Percentiles rank a stretch among this genome's conserved stretches.
Conservation (phyloP, 2,113 vertebrate species). For the Noturus placidus region DNA sequence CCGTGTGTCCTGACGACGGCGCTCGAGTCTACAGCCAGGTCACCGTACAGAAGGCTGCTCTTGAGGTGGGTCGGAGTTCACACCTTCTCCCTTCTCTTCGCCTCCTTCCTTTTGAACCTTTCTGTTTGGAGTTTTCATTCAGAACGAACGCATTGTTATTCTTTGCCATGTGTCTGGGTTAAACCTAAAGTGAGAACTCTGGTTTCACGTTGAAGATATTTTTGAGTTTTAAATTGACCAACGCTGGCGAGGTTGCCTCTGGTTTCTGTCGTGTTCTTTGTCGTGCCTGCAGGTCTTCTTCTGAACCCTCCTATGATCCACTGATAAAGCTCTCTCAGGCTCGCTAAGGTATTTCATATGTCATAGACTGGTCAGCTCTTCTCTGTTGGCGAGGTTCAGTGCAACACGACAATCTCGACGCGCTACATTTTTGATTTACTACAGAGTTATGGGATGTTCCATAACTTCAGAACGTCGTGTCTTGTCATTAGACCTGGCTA, state of each 20-base stretch:
- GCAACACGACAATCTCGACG: not conserved
- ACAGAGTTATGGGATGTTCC: not conserved
- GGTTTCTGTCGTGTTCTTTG: conserved; percentile 64
- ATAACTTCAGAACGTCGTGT: not conserved
- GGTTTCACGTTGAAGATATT: not conserved
- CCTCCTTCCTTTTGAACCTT: not conserved
- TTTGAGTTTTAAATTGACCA: conserved; percentile 41
- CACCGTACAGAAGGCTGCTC: conserved; percentile 88
- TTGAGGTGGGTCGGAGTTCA: conserved; percentile 79
- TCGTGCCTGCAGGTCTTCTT: conserved; percentile 76
- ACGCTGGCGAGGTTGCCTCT: conserved; percentile 63
- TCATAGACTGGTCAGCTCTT: conserved; percentile 7
- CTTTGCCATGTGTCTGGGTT: not conserved
- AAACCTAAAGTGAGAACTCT: not conserved
- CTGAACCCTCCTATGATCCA: conserved; percentile 69
- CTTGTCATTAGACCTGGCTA: conserved; percentile 54
- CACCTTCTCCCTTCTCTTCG: not conserved
- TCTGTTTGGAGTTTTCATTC: not conserved
- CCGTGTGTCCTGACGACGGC: conserved; percentile 89
- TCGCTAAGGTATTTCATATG: conserved; percentile 65
- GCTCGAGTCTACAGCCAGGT: conserved; percentile 92
- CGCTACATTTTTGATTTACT: not conserved
- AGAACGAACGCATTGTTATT: not conserved
- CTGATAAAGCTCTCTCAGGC: conserved; percentile 56
- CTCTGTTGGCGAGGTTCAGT: conserved; percentile 59